Conservation (phyloP, 2,797 vertebrate species). For the Hyperoplus lanceolatus region DNA sequence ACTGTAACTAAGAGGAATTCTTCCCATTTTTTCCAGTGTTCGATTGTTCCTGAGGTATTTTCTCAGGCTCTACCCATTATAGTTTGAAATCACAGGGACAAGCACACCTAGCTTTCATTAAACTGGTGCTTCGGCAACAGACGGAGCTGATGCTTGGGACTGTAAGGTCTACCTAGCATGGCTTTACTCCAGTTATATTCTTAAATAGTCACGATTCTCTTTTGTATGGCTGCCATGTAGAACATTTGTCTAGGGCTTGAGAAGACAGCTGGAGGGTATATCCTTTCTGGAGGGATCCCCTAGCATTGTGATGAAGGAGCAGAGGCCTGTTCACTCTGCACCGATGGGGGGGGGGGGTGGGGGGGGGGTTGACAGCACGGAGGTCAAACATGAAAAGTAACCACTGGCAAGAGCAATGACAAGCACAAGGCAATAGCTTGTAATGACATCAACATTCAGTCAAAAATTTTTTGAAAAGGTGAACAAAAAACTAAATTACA, state of each 20-base stretch:
- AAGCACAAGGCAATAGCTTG: constrained; percentile 69
- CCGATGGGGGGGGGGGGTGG: constrained; percentile 34
- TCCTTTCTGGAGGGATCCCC: constrained; percentile 29
- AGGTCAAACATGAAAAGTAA: constrained; percentile 65
- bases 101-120: constrained; percentile 24
- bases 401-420: constrained; percentile 69
- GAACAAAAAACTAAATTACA: constrained; percentile 62
- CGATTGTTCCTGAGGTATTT: constrained; percentile 57
- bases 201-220: constrained; percentile 24
- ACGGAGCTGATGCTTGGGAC: constrained; percentile 38
- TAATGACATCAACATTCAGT: constrained; percentile 83
- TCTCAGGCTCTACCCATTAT: constrained; percentile 53
- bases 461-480: constrained; percentile 75
- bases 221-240: constrained; percentile 36
- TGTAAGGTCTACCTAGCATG: constrained; percentile 45
- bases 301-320: constrained; percentile 19
- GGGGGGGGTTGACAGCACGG: constrained; percentile 26
- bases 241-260: constrained; percentile 53
- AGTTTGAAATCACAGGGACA: constrained; percentile 46
- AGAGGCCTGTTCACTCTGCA: constrained; percentile 39
- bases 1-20: constrained; percentile 36
- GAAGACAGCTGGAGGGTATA: constrained; percentile 32
- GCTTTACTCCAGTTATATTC: constrained; percentile 65
- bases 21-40: constrained; percentile 70
- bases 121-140: constrained; percentile 23